Conservation (phyloP, 1,140 invertebrate species). For the Penaeus chinensis region DNA sequence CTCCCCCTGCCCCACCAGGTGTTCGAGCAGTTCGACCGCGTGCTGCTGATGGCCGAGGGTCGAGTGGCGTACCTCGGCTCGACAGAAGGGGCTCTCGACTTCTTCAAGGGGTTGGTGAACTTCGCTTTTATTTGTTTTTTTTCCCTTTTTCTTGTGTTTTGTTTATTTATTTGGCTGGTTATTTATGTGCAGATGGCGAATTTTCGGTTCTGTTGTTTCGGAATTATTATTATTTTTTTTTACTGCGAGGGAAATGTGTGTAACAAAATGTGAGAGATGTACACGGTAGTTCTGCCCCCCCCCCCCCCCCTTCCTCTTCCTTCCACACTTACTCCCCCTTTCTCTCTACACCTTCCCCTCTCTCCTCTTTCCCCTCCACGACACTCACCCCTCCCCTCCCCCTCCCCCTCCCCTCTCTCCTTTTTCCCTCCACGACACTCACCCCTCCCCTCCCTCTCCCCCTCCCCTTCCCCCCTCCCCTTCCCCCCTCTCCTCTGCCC, state of each 20-base stretch:
- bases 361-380: neutral
- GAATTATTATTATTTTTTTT: too few relatives aligned
- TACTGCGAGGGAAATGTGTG: too few relatives aligned
- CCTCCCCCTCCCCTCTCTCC: neutral
- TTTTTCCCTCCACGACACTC: neutral
- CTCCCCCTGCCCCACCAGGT: slow-evolving; percentile 86
- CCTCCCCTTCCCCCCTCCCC: neutral
- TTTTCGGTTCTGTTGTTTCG: too few relatives aligned
- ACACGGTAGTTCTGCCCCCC: too few relatives aligned
- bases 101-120: slow-evolving; percentile 81
- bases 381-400: neutral
- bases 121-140: too few relatives aligned
- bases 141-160: too few relatives aligned
- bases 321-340: too few relatives aligned
- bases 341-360: neutral
- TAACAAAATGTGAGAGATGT: too few relatives aligned
- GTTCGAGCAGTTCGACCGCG: slow-evolving; percentile 90
- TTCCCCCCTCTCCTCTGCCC: neutral
- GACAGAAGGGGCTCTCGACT: slow-evolving; percentile 79
- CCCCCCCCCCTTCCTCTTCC: too few relatives aligned
- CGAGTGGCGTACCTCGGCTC: slow-evolving; percentile 89
- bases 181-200: too few relatives aligned
- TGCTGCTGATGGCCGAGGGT: slow-evolving; percentile 91
- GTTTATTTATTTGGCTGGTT: too few relatives aligned
- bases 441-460: too few relatives aligned